Evolutionary conservation across 2,888 invertebrate genomes (phyloP), one percentile per base, ranked within the genome.

Genomic region (Opisthograptis luteolata): DNA sequence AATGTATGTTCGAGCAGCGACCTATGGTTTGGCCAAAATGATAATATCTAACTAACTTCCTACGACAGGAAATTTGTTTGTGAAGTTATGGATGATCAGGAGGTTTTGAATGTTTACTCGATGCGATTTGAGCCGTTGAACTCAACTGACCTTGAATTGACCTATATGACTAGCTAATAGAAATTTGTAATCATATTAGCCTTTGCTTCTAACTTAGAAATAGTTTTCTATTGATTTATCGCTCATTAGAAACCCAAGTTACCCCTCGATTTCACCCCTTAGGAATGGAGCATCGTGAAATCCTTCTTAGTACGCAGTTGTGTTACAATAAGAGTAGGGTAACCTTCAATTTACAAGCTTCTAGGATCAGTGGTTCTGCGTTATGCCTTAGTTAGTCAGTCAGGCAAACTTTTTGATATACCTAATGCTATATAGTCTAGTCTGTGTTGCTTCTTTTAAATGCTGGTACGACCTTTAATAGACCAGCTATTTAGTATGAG

Each of bases 181-280:
- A 36, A 17, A 12, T 39, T 28, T 28, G 39, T 22, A 27, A 39
- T 28, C 19, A 39, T 19, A 4, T 17, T 19, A 27, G 39, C 17
- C 8, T 19, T 28, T 37, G 8, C 8, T 9, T 14, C 1, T 35
- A 22, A 14, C 22, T 14, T 24, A 9, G 9, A 25, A 9, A 3
- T 22, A 14, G 20, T 22, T 34, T 20, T 13, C 20, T 13, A 12
- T 34, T n/a, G 17, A 4, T 30, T 13, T 17, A 17, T 31, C 24
- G n/a, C n/a, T n/a, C n/a, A n/a, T n/a, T n/a, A n/a, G n/a, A n/a
- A n/a, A n/a, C n/a, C n/a, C n/a, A n/a, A n/a, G n/a, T n/a, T n/a
- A n/a, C n/a, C n/a, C n/a, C n/a, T n/a, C n/a, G n/a, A n/a, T n/a
- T n/a, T n/a, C n/a, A n/a, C n/a, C n/a, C n/a, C n/a, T n/a, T n/a